Percentiles rank a stretch among this genome's conserved stretches.
phyloP scores from a whole-genome alignment of 2,113 vertebrate species.

The Sphaerodactylus townsendi region DNA sequence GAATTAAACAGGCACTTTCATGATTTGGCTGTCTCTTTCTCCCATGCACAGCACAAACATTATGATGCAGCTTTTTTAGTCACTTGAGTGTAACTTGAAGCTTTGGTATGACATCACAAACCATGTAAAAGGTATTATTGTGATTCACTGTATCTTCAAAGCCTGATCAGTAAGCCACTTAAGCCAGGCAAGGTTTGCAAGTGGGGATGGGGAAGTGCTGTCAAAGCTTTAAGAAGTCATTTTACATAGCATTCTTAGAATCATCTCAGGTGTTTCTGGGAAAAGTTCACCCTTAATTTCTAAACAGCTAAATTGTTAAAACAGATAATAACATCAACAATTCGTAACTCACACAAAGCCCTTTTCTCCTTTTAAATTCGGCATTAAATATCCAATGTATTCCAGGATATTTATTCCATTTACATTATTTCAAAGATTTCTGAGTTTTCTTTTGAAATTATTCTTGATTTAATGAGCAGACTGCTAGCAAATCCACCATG shows the following conservation, averaged over 20 bases:
- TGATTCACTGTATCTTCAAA: slow-evolving; percentile 14
- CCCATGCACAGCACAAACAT: neutral
- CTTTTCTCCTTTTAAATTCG: neutral
- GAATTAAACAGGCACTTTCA: neutral
- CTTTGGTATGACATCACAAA: slow-evolving; percentile 38
- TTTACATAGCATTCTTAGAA: neutral
- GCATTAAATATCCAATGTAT: neutral
- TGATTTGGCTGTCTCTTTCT: neutral
- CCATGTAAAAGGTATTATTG: slow-evolving; percentile 14
- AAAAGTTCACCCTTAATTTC: neutral
- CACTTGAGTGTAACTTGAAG: neutral
- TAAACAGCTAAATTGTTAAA: neutral
- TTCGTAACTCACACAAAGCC: neutral
- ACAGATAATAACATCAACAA: neutral
- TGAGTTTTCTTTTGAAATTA: neutral
- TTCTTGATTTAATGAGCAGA: neutral
- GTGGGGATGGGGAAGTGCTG: neutral
- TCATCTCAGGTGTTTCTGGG: neutral
- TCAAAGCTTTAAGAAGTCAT: neutral
- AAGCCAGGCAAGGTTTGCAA: neutral
- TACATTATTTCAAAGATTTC: neutral
- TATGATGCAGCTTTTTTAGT: neutral
- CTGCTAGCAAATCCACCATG: neutral
- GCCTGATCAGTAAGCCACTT: neutral
- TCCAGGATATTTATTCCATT: neutral